These are phyloP conservation scores for Sardinella longiceps DNA, from an alignment of 2,797 vertebrate species.

Conservation along the genomic window DNA sequence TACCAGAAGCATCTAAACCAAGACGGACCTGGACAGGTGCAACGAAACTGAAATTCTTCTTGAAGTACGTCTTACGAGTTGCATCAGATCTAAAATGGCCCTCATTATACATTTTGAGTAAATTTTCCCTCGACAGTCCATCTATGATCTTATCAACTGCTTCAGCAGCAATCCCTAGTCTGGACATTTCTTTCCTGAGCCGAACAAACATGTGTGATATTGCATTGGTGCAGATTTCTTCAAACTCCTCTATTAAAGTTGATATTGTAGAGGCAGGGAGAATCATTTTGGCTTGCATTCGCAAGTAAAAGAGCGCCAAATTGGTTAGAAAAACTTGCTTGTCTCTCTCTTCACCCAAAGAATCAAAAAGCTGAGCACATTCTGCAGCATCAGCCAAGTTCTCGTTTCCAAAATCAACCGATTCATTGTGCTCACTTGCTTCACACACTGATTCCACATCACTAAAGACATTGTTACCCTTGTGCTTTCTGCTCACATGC, in stretches of 20 bases:
- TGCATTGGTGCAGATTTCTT: constrained; percentile 23
- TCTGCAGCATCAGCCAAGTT: no score
- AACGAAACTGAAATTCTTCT: constrained; percentile 29
- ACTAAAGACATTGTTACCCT: no score
- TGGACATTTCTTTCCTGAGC: constrained; percentile 23
- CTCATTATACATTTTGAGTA: constrained; percentile 23
- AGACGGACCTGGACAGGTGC: constrained; percentile 27
- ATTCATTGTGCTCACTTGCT: no score
- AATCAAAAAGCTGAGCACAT: no score
- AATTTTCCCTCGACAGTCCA: constrained; percentile 21
- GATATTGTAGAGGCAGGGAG: constrained; percentile 26
- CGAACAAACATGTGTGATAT: constrained; percentile 23
- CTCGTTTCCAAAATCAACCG: no score
- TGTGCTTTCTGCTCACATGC: no score
- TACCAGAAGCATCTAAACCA: no score
- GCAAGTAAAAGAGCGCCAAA: constrained; percentile 28
- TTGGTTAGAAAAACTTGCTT: constrained; percentile 15
- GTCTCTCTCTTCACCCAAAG: background rate
- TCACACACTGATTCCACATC: no score
- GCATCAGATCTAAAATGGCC: constrained; percentile 25
- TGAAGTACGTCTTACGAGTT: constrained; percentile 31
- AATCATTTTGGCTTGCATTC: constrained; percentile 31
- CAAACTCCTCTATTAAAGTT: constrained; percentile 20
- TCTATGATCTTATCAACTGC: constrained; percentile 26
- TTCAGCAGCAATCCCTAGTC: constrained; percentile 25